Base-by-base conservation (phyloP, 2,113 vertebrate genomes). In the Cyanocitta stelleri region DNA sequence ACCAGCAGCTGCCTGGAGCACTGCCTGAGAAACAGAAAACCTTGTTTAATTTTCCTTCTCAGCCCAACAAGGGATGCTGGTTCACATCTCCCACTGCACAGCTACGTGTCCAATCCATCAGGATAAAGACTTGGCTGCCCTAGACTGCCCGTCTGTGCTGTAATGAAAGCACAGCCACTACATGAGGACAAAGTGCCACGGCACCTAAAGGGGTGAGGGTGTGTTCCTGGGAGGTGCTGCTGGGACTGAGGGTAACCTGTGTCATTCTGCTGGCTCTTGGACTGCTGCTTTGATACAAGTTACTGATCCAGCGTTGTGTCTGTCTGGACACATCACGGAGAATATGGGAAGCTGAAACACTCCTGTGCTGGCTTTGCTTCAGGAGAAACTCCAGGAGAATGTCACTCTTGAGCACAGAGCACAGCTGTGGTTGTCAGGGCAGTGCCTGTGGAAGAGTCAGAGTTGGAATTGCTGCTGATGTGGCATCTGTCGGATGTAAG, bases 81-180 rank as follows among this genome's bases (percentile, higher is more conserved):
- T 46, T 66, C 69, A 4, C 19, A 16, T 56, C 13, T 86, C 63
- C 49, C 49, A 3, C 29, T 32, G 41, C 37, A 39, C 18, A 51
- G 41, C 32, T 62, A 5, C 2, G 0, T 54, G 41, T 19, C 32
- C 68, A 56, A 0, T 48, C 23, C 41, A 1, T 30, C 41, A 27
- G 73, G 54, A 26, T n/a, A 23, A 51, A 61, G 39, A 13, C 56
- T 17, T 22, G 16, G 24, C 37, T 79, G 87, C 55, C 54, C 27
- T 16, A 24, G 44, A 8, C 16, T 41, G 35, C 67, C 41, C 8
- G 1, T 33, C 13, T 18, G 23, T 35, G 27, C 63, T 69, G 1
- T 13, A 11, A n/a, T 17, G 37, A 21, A 46, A 76, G 68, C 81
- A 39, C 41, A 79, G 49, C 55, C 48, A 14, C 22, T n/a, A 8